Base-by-base conservation (phyloP, 2,797 vertebrate species). In the Lacerta viridis region DNA sequence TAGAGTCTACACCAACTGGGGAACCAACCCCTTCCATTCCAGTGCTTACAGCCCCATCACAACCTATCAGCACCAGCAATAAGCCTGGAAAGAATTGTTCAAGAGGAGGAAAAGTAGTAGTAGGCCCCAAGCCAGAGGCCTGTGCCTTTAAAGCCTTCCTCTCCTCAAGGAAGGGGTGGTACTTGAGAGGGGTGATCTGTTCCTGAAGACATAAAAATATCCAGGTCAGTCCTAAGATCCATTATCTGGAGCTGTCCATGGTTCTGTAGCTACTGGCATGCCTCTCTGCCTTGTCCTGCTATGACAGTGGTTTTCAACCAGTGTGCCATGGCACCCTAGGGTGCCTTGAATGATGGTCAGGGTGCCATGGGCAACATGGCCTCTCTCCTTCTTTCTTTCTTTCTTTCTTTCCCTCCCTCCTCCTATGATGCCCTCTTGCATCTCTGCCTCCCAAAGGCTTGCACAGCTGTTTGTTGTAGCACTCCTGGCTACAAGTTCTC, bases 211-310 rank as follows among this genome's bases (percentile, higher is more conserved):
- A 83, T 69, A 83, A 71, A 69, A 69, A 1, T 64, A 0, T 64
- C 20, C 29, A 33, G 69, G 11, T 71, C 17, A 29, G 9, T 69
- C 4, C 15, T 18, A 83, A 20, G 8, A 29, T 17, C 69, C 64
- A 23, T 80, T 41, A 83, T 25, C 68, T 69, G 81, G 81, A 83
- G 66, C 81, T 69, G 18, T 83, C 81, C 64, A 43, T 33, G 41
- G 66, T 46, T 27, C 59, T 81, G 59, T 27, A 81, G 39, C 33
- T 41, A 7, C 8, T 68, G 68, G 39, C 11, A 61, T 43, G 80
- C 41, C 61, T n/a, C 27, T n/a, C 61, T 64, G 6, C 61, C 69
- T 71, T 71, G 69, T n/a, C n/a, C 69, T 33, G 33, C 33, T 55
- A 55, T 15, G 50, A 13, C 50, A 55, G 50, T 55, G 50, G 50